Base-by-base conservation (phyloP, 2,888 invertebrate species). In the Drosophila anomalata region DNA sequence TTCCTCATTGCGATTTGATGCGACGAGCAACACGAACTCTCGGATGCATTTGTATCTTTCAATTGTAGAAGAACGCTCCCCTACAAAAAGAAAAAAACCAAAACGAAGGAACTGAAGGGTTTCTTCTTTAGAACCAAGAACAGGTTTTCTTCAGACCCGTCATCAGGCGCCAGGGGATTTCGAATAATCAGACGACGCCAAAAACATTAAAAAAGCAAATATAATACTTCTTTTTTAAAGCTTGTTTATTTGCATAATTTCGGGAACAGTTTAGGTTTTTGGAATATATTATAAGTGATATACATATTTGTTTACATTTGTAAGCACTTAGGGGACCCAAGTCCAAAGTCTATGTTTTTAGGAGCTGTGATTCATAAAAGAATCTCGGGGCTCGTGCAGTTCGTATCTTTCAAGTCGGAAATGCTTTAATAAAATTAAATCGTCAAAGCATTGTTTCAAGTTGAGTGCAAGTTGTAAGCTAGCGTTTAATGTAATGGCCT, bases 111-210 rank as follows among this genome's bases (percentile, higher is more conserved):
- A n/a, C 36, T 36, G 7, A 36, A 36, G 36, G 47, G 54, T 11
- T 48, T 66, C 54, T 47, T 54, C 17, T 41, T 24, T 29, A 53
- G 46, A 33, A 33, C 22, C 33, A 47, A 59, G 24, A 70, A 70
- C 70, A 12, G 61, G 60, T 60, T 70, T 69, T 17, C 22, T n/a
- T n/a, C 22, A 14, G 29, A 22, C 46, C 12, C 12, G 17, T 7
- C 41, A n/a, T 14, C 41, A 8, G 66, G 54, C 67, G 67, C 67
- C 67, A 47, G 47, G 3, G 31, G 17, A 36, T 14, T 3, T 36
- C 41, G 11, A 46, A 60, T 63, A 78, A 56, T 62, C 60, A n/a
- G 68, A 62, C 62, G 84, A 48, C 74, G 78, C 71, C 87, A 74
- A 67, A 63, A 52, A 63, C 76, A 78, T 80, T 80, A 65, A 55